phyloP scores from a whole-genome alignment of 2,888 invertebrate genomes.

The Drosophila lutescens region DNA sequence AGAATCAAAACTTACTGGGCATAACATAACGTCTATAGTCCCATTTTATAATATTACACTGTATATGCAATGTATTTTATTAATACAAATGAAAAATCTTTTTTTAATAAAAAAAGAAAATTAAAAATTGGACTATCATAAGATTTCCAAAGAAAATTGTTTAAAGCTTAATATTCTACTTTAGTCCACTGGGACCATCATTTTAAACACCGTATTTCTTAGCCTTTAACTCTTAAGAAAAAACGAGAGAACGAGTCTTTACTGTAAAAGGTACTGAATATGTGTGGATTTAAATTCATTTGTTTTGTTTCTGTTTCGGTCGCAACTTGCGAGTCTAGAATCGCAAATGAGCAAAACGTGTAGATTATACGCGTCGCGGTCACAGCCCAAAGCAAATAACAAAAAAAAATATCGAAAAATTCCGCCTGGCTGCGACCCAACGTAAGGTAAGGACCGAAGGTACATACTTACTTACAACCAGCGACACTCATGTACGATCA shows the following conservation, averaged over 20 bases:
- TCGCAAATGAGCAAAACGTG: slow-evolving; percentile 81
- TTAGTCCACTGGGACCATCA: too few species aligned
- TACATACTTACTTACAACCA: slow-evolving; percentile 14
- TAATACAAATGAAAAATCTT: too few species aligned
- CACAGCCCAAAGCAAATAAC: slow-evolving; percentile 76
- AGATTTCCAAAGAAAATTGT: too few species aligned
- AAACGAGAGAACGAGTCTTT: neutral
- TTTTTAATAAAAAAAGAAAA: too few species aligned
- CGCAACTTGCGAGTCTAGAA: slow-evolving; percentile 72
- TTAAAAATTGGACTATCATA: too few species aligned
- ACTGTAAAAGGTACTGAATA: slow-evolving; percentile 19
- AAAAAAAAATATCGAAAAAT: slow-evolving; percentile 36
- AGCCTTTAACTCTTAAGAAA: too few species aligned
- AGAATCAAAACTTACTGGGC: neutral
- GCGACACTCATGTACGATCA: slow-evolving; percentile 39
- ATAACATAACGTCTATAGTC: too few species aligned
- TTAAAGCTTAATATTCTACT: too few species aligned
- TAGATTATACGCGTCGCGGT: slow-evolving; percentile 80
- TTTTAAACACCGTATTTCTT: too few species aligned
- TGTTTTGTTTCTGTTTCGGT: slow-evolving; percentile 48
- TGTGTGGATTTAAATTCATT: slow-evolving; percentile 68
- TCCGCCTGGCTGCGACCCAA: slow-evolving; percentile 42
- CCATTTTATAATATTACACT: too few species aligned
- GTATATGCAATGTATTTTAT: too few species aligned
- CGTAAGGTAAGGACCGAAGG: slow-evolving; percentile 29